Conservation (phyloP, 1,140 invertebrate species). For the Belonocnema kinseyi region DNA sequence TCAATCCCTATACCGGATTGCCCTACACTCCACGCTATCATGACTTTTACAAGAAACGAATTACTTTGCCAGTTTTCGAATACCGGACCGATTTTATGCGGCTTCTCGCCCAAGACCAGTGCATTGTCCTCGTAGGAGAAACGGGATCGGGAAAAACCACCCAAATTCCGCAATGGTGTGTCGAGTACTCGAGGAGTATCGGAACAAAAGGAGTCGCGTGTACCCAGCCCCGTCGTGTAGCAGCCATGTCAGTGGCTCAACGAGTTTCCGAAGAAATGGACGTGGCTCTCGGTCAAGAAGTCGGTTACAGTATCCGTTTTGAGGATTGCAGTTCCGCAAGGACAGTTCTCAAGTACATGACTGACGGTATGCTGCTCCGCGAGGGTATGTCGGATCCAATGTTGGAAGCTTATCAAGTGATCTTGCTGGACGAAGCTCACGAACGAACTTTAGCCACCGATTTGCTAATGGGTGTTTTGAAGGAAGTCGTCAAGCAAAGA, state of each 20-base stretch:
- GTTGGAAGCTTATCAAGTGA: slow-evolving; percentile 96
- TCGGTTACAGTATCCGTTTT: slow-evolving; percentile 99
- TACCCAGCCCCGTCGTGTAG: slow-evolving; percentile 97
- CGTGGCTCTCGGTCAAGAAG: slow-evolving; percentile 94
- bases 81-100: slow-evolving; percentile 98
- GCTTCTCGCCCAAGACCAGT: slow-evolving; percentile 91
- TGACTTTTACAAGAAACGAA: slow-evolving; percentile 91
- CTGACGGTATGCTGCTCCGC: slow-evolving; percentile 99
- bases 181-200: slow-evolving; percentile 88
- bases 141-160: slow-evolving; percentile 99
- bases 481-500: slow-evolving; percentile 97
- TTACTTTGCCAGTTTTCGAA: slow-evolving; percentile 97
- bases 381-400: slow-evolving; percentile 99
- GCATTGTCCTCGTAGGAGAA: slow-evolving; percentile 96
- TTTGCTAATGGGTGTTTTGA: slow-evolving; percentile 98
- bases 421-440: slow-evolving; percentile 99
- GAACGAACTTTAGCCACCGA: slow-evolving; percentile 99
- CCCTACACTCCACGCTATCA: slow-evolving; percentile 89
- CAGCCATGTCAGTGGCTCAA: slow-evolving; percentile 99
- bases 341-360: slow-evolving; percentile 97
- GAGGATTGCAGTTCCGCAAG: slow-evolving; percentile 98
- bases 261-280: slow-evolving; percentile 99
- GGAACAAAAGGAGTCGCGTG: slow-evolving; percentile 93
- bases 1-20: slow-evolving; percentile 85
- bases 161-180: slow-evolving; percentile 95